Conservation (phyloP, 2,113 vertebrate species). For the Podarcis cretensis region DNA sequence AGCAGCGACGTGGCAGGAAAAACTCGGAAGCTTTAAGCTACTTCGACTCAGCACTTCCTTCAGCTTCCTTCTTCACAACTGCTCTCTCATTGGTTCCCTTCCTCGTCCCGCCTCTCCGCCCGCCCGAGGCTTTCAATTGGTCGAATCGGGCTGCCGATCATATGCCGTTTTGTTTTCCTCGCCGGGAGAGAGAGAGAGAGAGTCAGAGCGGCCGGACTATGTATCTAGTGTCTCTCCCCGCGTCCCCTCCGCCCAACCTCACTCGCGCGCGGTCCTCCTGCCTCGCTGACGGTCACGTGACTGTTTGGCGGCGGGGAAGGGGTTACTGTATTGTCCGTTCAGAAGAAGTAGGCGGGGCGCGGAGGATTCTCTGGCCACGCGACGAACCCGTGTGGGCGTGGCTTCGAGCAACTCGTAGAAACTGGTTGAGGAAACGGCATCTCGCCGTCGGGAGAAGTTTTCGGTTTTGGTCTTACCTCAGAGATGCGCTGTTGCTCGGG, state of each 20-base stretch:
- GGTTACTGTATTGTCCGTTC: background rate
- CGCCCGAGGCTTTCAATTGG: background rate
- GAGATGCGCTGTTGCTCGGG: too few species aligned
- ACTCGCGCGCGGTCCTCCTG: background rate
- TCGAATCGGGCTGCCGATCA: background rate
- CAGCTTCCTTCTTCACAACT: background rate
- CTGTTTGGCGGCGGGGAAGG: background rate
- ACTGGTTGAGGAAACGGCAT: too few species aligned
- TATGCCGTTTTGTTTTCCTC: background rate
- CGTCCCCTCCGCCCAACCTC: background rate
- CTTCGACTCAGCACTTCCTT: background rate
- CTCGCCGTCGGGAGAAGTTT: too few species aligned
- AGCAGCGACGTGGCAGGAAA: background rate
- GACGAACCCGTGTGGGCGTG: too few species aligned
- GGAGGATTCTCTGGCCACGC: too few species aligned
- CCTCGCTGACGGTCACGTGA: background rate
- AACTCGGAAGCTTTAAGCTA: background rate
- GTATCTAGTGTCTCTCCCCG: too few species aligned
- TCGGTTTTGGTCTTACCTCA: too few species aligned
- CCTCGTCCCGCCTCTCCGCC: background rate
- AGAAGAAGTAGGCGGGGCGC: background rate
- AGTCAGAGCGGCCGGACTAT: background rate
- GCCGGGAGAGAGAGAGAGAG: background rate
- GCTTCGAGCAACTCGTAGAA: too few species aligned
- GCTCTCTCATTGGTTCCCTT: background rate